A percentile compares a stretch with the other conserved stretches of the same genome.
phyloP scores from a whole-genome alignment of 2,888 invertebrate species.

The Falcaria lacertinaria region DNA sequence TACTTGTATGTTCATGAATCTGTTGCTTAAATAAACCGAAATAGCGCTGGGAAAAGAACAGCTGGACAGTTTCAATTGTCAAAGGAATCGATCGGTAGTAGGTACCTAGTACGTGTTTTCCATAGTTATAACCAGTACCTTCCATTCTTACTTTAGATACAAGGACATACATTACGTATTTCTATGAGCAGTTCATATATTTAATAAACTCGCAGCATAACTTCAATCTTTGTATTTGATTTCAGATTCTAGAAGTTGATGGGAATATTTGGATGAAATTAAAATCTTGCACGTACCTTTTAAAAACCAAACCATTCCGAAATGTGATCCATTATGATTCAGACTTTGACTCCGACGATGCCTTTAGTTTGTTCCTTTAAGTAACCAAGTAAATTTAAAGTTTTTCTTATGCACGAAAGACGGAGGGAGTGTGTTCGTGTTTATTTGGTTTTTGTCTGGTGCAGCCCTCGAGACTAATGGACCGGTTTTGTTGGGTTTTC shows the following conservation, averaged over 20 bases:
- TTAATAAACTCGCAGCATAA: too few species aligned
- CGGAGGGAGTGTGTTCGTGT: conserved; percentile 35
- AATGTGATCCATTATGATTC: too few species aligned
- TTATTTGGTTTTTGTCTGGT: conserved; percentile 54
- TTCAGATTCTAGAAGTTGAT: too few species aligned
- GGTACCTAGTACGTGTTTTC: conserved; percentile 6
- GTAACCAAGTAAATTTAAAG: too few species aligned
- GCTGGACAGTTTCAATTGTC: conserved; percentile 19
- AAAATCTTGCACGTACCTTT: too few species aligned
- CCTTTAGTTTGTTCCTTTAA: conserved; percentile 7
- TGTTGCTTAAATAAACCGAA: neutral
- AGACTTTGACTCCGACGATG: too few species aligned
- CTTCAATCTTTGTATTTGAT: too few species aligned
- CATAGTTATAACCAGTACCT: neutral
- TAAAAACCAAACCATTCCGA: too few species aligned
- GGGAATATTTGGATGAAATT: too few species aligned
- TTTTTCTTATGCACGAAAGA: conserved; percentile 35
- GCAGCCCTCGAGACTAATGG: conserved; percentile 47
- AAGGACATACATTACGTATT: too few species aligned
- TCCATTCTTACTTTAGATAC: too few species aligned
- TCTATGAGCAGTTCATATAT: too few species aligned
- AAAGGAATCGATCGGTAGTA: conserved; percentile 11
- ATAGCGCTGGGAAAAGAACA: conserved; percentile 12
- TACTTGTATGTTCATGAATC: neutral
- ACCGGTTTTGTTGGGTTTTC: conserved; percentile 61